These are phyloP conservation scores for Drosophila fungiperda DNA, from an alignment of 2,888 invertebrate species.

Conservation along the genomic window DNA sequence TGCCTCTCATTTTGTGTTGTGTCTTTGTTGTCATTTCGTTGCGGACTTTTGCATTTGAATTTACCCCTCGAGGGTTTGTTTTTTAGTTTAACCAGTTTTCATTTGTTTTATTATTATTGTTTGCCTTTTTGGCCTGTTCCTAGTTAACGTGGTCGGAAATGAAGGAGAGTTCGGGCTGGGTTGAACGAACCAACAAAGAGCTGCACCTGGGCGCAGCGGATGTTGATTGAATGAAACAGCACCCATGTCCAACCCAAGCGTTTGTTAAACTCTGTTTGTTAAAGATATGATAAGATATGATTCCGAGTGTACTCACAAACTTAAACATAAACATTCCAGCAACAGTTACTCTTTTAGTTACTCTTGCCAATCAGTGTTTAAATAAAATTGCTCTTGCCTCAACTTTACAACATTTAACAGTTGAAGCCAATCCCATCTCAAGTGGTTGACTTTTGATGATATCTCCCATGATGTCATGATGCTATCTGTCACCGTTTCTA, in stretches of 20 bases:
- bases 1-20: constrained; percentile 2
- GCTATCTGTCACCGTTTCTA: constrained; percentile 22
- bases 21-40: constrained; percentile 24
- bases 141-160: constrained; percentile 17
- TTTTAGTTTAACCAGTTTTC: constrained; percentile 35
- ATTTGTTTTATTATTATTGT: constrained; percentile 28
- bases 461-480: neutral
- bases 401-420: neutral
- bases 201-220: constrained; percentile 46
- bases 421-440: constrained; percentile 5
- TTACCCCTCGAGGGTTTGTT: constrained; percentile 36
- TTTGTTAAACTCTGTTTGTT: constrained; percentile 28
- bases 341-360: neutral
- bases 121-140: constrained; percentile 13
- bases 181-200: constrained; percentile 51
- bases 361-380: constrained; percentile 29
- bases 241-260: constrained; percentile 1
- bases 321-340: neutral
- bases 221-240: constrained; percentile 34
- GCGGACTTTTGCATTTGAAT: constrained; percentile 46
- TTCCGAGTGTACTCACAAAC: constrained; percentile 16
- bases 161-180: constrained; percentile 3
- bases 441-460: constrained; percentile 11
- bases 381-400: constrained; percentile 8
- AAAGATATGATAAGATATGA: constrained; percentile 60